These are phyloP conservation scores for Percopsis omiscomaycus DNA, from an alignment of 2,797 vertebrate species.

Conservation along the genomic window DNA sequence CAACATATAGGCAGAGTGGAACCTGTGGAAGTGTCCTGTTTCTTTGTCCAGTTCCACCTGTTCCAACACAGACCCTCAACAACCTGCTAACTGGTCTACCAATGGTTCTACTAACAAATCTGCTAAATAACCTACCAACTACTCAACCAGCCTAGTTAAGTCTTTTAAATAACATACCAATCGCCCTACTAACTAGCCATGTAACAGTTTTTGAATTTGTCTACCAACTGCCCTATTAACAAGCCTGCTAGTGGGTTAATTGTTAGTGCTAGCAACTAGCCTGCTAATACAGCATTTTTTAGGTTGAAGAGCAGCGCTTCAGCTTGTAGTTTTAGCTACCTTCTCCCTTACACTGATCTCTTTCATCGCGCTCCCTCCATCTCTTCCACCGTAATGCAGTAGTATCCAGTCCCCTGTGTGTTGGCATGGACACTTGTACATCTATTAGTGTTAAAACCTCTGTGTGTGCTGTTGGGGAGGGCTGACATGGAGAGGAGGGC, in stretches of 20 bases:
- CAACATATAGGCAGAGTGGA: constrained; percentile 46
- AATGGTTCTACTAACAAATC: background rate
- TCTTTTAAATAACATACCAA: too few species aligned
- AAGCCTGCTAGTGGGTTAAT: background rate
- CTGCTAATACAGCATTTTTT: too few species aligned
- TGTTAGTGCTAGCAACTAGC: background rate
- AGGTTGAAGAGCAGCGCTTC: constrained; percentile 29
- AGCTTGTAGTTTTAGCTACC: constrained; percentile 15
- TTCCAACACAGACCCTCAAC: constrained; percentile 6
- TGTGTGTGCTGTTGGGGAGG: too few species aligned
- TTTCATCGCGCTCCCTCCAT: background rate
- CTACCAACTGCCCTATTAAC: background rate
- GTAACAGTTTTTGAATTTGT: constrained; percentile 16
- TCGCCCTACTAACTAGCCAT: background rate
- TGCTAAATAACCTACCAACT: background rate
- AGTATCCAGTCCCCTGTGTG: too few species aligned
- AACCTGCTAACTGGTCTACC: background rate
- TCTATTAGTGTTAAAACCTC: too few species aligned
- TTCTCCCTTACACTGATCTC: too few species aligned
- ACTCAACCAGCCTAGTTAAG: background rate
- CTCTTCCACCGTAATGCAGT: background rate
- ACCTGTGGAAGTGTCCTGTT: constrained; percentile 22
- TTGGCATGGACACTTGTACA: too few species aligned
- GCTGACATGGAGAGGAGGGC: constrained; percentile 2
- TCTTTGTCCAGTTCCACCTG: constrained; percentile 12